Base-by-base conservation (phyloP, 2,888 invertebrate species). In the Liopterus haemorrhoidalis region DNA sequence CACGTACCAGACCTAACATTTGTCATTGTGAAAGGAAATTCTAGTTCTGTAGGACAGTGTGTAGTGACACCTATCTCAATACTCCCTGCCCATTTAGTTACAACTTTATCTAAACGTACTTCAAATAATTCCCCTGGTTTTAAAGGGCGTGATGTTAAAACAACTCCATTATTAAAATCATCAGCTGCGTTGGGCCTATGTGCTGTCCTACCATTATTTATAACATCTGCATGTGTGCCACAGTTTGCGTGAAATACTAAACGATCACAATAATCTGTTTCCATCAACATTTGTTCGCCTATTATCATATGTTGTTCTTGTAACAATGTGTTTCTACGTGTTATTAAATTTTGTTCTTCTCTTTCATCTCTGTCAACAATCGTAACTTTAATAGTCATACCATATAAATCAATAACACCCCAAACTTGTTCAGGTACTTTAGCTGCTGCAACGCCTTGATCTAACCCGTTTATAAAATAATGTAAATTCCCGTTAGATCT, bases 371-470 rank as follows among this genome's bases (percentile, higher is more conserved):
- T 74, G 68, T 90, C 90, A 1, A 91, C 85, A 53, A 91, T 88
- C 0, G 90, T 85, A 2, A 90, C 85, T 69, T 85, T 85, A 14
- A 91, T 90, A 15, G 91, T 91, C 89, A 92, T 91, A 18, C 92
- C 95, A 60, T 95, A 95, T 2, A 95, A 73, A 70, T 95, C 95
- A 24, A 95, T 86, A 19, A 94, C 94, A 4, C 92, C 94, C 92
- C 93, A 95, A 2, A 93, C 81, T 30, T 82, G 79, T 20, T 76
- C 69, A 0, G 88, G 85, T 1, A 92, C 85, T 57, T 83, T 79
- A 21, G 85, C 82, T 0, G 88, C 83, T 0, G 95, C 95, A 12
- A 93, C 78, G 0, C 95, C 94, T 66, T 95, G 93, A 67, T 93
- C 91, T 47, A 88, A 71, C 0, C 93, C 92, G 59, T 95, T 95